Evolutionary conservation across 2,797 vertebrate genomes (phyloP).

Genomic region (Enteromius viviparus): DNA sequence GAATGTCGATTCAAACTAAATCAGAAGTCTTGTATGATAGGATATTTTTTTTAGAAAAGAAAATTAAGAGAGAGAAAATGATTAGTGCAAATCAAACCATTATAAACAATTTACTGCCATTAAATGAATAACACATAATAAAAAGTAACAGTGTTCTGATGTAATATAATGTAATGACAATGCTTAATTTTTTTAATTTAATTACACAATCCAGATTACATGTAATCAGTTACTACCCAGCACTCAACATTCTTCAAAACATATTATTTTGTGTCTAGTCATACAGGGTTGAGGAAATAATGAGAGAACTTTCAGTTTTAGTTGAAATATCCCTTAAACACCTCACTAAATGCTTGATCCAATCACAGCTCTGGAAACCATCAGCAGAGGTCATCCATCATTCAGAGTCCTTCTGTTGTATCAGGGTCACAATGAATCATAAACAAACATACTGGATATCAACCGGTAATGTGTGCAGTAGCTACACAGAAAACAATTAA

Average conservation of each 20-base stretch:
- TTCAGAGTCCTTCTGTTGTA: slow-evolving; percentile 37
- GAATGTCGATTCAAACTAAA: too few relatives aligned
- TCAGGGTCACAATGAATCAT: slow-evolving; percentile 29
- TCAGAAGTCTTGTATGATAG: background rate
- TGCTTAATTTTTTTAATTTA: background rate
- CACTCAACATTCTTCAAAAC: background rate
- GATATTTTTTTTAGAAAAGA: background rate
- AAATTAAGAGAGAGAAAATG: background rate
- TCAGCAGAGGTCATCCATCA: slow-evolving; percentile 37
- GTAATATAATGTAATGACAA: background rate
- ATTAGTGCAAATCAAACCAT: background rate
- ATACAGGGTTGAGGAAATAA: background rate
- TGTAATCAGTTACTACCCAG: background rate
- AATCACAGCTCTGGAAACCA: slow-evolving; percentile 44
- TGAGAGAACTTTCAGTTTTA: background rate
- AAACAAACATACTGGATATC: slow-evolving; percentile 40
- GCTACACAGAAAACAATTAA: slow-evolving; percentile 41
- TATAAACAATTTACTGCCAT: background rate
- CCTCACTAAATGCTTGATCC: slow-evolving; percentile 29
- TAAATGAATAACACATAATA: background rate
- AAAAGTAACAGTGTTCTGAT: background rate
- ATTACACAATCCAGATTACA: background rate
- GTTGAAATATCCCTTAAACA: background rate
- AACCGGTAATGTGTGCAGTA: slow-evolving; percentile 27
- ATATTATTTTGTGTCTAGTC: background rate